Base-by-base conservation (phyloP, 2,888 invertebrate species). In the Syrista parreyssii region DNA sequence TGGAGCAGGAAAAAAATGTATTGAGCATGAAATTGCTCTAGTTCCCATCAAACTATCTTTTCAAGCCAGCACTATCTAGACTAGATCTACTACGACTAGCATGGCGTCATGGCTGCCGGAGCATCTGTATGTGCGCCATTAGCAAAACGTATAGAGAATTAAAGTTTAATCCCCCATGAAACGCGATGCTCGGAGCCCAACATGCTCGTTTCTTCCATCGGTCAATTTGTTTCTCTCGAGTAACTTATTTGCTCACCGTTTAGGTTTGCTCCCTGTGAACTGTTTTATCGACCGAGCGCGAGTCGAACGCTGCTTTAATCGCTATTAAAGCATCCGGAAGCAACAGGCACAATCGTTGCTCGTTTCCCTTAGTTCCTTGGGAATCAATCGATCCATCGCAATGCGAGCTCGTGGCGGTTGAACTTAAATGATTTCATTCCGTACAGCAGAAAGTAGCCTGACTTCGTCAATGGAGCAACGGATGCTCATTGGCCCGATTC, bases 1-100 rank as follows among this genome's bases (percentile, higher is more conserved):
- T 80, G 75, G 74, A 78, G 72, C 77, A 77, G 68, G 68, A 78
- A 73, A 83, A 84, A 88, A 87, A 84, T 84, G 84, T 84, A 85
- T 86, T 80, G 85, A 85, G 85, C 88, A 87, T 87, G 87, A 89
- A 88, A 89, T 88, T 86, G 87, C 86, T 86, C 88, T 77, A 86
- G 86, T 89, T 88, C 88, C 85, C 87, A 86, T 85, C 77, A 79
- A 36, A 68, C 72, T 77, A 68, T 68, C 35, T 77, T 79, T 80
- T 78, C 74, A 76, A 81, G 55, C 80, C 81, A 76, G 68, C 75
- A 75, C 76, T 82, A 83, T 83, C 81, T 83, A 82, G 79, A 81
- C 81, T 83, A 82, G 82, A 81, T 82, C 80, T 81, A 68, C 78
- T 32, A 33, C 32, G 75, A 32, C 73, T 78, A 78, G 68, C 75